Base-by-base conservation (phyloP, 2,113 vertebrate species). In the Numenius arquata region DNA sequence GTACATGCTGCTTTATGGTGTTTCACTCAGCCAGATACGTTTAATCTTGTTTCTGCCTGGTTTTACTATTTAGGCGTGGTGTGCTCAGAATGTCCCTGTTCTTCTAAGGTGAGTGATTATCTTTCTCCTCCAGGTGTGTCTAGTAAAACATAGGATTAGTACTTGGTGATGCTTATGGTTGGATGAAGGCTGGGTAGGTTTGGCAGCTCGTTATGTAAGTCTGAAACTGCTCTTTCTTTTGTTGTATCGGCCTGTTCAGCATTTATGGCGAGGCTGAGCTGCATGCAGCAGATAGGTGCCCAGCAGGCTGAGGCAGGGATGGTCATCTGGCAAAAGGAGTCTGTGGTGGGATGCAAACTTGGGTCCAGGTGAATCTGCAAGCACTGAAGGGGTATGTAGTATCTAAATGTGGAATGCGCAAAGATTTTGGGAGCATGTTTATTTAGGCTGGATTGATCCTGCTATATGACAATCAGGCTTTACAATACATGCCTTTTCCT, bases 201-300 rank as follows among this genome's bases (percentile, higher is more conserved):
- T 94, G 88, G 68, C 95, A 96, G 80, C 76, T 86, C 68, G 41
- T 97, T 96, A 84, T 48, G 0, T 93, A 96, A 94, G 52, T n/a
- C 56, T 92, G 86, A 45, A 93, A 25, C 34, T 83, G 71, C 71
- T 74, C 25, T 66, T 91, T 47, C 45, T 62, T 70, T 36, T 45
- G 41, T 85, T 47, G 16, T 41, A 22, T 59, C 29, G 11, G 34
- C 48, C 61, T 91, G 52, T 11, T 67, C 71, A 73, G 67, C 50
- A 3, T 21, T 68, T 26, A 18, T 26, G 30, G 16, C 19, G 73
- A 71, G 61, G 70, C 48, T 56, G 27, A n/a, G 78, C 79, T 59
- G 62, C 40, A 29, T 12, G 1, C 11, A 4, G 26, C 6, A 40
- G 48, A 21, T 12, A 26, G 38, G 68, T 88, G 63, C 45, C 38